These are phyloP conservation scores for Pygoscelis adeliae DNA, from an alignment of 2,113 vertebrate species.

Conservation along the genomic window DNA sequence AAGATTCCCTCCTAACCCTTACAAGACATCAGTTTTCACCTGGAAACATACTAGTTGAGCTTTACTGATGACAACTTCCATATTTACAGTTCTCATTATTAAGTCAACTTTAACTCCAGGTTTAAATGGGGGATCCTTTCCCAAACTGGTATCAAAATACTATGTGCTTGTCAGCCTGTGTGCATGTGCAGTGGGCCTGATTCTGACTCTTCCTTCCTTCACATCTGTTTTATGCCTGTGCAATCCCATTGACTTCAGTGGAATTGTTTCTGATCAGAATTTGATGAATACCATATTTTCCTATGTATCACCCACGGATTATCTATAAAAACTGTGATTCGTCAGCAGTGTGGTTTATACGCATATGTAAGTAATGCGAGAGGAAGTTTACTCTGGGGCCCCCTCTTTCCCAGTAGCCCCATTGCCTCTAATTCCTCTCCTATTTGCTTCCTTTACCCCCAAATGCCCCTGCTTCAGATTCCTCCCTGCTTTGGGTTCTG, in stretches of 20 bases:
- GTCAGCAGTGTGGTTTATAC: constrained; percentile 4
- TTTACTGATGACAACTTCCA: not conserved
- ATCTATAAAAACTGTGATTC: constrained; percentile 32
- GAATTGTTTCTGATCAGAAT: not conserved
- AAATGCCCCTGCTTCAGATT: not conserved
- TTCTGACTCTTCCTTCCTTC: not conserved
- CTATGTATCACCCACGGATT: constrained; percentile 4
- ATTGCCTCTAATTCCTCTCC: not conserved
- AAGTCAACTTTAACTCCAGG: not conserved
- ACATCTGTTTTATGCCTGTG: constrained; percentile 38
- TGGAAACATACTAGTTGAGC: not conserved
- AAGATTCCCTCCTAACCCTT: not conserved
- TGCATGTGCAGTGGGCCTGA: not conserved
- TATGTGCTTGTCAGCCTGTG: not conserved
- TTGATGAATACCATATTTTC: constrained; percentile 45
- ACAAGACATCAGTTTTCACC: constrained; percentile 9
- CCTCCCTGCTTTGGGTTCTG: not conserved
- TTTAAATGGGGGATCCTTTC: not conserved
- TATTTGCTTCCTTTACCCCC: not conserved
- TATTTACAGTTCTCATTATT: constrained; percentile 35
- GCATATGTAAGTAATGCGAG: not conserved
- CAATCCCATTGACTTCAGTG: not conserved
- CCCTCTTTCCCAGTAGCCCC: not conserved
- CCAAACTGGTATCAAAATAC: not conserved
- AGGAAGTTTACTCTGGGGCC: constrained; percentile 1